phyloP scores from a whole-genome alignment of 2,888 invertebrate genomes.

The Chaetogeoica ovagalla region DNA sequence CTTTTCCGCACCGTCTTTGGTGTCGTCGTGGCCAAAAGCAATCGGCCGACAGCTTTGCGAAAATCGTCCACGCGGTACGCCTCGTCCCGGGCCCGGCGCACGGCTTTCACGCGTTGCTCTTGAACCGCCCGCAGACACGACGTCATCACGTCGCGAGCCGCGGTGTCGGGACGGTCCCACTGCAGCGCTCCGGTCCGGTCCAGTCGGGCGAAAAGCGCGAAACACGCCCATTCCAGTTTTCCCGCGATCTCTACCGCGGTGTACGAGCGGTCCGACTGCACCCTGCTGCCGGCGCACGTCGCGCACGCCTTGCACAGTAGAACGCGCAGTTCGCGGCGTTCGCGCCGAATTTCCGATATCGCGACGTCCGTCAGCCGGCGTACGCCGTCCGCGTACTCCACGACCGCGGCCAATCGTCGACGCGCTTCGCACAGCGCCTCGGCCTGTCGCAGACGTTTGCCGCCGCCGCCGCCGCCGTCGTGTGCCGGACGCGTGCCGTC shows the following conservation, averaged over 20 bases:
- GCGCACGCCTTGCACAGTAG: conserved; percentile 14
- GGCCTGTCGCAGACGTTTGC: not conserved
- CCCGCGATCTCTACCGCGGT: conserved; percentile 9
- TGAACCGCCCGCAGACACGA: conserved; percentile 28
- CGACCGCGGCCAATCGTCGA: not conserved
- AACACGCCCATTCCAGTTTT: conserved; percentile 14
- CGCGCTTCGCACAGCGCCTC: not conserved
- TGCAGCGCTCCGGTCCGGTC: not conserved
- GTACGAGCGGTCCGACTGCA: not conserved
- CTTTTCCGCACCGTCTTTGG: not conserved
- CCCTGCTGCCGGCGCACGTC: not conserved
- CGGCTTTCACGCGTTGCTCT: not conserved
- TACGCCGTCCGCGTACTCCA: not conserved
- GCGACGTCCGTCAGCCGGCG: not conserved
- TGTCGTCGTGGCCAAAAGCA: conserved; percentile 11
- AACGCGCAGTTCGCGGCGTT: not conserved
- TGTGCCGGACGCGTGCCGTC: not conserved
- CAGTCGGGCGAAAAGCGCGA: conserved; percentile 30
- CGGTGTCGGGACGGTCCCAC: not conserved
- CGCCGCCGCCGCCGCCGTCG: not conserved
- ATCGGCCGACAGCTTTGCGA: conserved; percentile 10
- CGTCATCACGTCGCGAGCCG: not conserved
- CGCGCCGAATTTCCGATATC: not conserved
- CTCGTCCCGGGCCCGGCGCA: not conserved
- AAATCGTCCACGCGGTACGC: conserved; percentile 23